Percentiles rank a stretch among this genome's conserved stretches.
Evolutionary conservation across 2,113 vertebrate species (phyloP).

Genomic region (Phoenicopterus ruber): DNA sequence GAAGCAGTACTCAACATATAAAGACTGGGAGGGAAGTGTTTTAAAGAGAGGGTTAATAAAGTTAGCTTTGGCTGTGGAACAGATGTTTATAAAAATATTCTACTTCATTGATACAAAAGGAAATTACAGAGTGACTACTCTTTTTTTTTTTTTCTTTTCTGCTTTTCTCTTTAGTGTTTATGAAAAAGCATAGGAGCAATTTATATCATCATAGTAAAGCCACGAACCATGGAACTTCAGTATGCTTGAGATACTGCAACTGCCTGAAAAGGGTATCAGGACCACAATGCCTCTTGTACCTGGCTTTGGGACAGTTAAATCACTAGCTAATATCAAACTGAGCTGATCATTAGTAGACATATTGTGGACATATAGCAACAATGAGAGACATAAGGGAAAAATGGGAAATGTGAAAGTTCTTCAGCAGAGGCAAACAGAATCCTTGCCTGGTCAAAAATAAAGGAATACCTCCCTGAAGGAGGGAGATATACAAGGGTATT

Average conservation of each 20-base stretch:
- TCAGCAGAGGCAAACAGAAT: not conserved
- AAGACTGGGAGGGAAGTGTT: not conserved
- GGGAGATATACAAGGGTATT: rapidly evolving
- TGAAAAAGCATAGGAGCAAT: not conserved
- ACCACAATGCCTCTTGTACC: not conserved
- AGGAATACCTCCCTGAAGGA: not conserved
- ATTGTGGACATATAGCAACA: not conserved
- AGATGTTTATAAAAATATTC: not conserved
- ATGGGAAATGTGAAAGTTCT: not conserved
- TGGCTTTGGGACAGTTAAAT: not conserved
- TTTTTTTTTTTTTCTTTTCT: not conserved
- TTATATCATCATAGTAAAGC: not conserved
- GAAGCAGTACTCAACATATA: not conserved
- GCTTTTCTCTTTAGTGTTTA: not conserved
- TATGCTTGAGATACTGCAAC: not conserved
- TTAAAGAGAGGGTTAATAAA: not conserved
- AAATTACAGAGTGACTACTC: not conserved
- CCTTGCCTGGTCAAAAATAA: not conserved
- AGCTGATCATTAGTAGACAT: not conserved
- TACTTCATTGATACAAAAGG: not conserved
- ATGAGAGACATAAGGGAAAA: not conserved
- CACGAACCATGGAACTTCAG: rapidly evolving
- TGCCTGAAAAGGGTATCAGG: not conserved
- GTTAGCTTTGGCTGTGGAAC: not conserved
- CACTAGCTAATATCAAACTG: not conserved